Evolutionary conservation across 2,797 vertebrate genomes (phyloP).

Genomic region (Silurus lanzhouensis): DNA sequence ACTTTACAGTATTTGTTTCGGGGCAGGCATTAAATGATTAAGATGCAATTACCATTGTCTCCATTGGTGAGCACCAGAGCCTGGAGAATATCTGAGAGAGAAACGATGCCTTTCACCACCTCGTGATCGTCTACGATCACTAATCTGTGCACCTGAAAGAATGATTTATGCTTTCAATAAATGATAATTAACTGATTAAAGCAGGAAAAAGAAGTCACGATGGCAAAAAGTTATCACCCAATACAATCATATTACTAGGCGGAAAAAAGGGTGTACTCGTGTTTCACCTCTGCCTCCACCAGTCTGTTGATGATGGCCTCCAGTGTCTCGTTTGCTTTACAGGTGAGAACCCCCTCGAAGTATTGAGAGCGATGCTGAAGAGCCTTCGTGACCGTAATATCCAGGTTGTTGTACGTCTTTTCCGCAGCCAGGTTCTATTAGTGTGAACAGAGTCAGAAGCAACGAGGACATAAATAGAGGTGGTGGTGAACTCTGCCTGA

Average conservation of each 20-base stretch:
- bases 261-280: background rate
- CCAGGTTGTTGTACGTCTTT: conserved; percentile 98
- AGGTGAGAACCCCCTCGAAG: conserved; percentile 96
- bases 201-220: no score
- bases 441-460: background rate
- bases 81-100: conserved; percentile 94
- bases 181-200: no score
- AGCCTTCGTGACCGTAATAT: conserved; percentile 94
- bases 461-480: background rate
- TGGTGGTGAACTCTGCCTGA: conserved; percentile 12
- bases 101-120: conserved; percentile 94
- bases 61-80: conserved; percentile 86
- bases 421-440: conserved; percentile 92
- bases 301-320: conserved; percentile 93
- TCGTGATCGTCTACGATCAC: conserved; percentile 93
- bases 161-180: background rate
- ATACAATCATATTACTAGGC: background rate
- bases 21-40: background rate
- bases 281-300: conserved; percentile 91
- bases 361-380: conserved; percentile 94
- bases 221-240: no score
- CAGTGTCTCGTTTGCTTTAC: conserved; percentile 86
- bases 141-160: conserved; percentile 88
- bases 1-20: background rate
- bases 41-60: conserved; percentile 67